These are phyloP conservation scores for Pseudorectes ferrugineus DNA, from an alignment of 2,113 vertebrate species.

Conservation along the genomic window DNA sequence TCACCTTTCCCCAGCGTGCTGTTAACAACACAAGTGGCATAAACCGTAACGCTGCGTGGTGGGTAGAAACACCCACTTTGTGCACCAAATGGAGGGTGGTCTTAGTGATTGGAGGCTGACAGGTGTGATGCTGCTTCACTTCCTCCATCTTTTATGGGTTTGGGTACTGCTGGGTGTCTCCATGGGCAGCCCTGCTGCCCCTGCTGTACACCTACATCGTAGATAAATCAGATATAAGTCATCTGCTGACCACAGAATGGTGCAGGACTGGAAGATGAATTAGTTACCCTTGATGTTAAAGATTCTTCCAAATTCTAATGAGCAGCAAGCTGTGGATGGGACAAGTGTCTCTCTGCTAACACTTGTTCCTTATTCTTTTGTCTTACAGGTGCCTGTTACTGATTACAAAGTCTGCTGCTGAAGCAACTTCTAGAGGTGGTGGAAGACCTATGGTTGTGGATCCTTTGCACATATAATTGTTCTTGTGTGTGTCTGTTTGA, in stretches of 20 bases:
- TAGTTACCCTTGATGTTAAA: not conserved
- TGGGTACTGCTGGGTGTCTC: not conserved
- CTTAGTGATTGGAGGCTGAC: not conserved
- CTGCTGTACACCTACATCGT: not conserved
- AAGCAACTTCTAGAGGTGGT: not conserved
- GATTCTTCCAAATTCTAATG: not conserved
- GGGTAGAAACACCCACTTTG: not conserved
- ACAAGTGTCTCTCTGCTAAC: not conserved
- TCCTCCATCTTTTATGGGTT: not conserved
- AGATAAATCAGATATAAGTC: not conserved
- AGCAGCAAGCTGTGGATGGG: not conserved
- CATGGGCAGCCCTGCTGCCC: not conserved
- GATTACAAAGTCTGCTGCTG: not conserved
- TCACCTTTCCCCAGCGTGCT: not conserved
- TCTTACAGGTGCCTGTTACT: not conserved
- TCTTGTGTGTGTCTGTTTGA: slow-evolving; percentile 26
- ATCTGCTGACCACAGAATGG: not conserved
- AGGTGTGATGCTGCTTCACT: not conserved
- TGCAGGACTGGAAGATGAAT: not conserved
- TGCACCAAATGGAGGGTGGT: not conserved
- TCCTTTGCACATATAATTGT: not conserved
- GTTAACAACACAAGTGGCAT: not conserved
- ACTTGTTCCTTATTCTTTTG: not conserved
- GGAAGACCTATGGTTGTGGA: not conserved
- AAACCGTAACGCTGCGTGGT: not conserved